Evolutionary conservation across 1,140 invertebrate genomes (phyloP), one percentile per base, ranked within the genome.

Genomic region (Cheumatopsyche charites): DNA sequence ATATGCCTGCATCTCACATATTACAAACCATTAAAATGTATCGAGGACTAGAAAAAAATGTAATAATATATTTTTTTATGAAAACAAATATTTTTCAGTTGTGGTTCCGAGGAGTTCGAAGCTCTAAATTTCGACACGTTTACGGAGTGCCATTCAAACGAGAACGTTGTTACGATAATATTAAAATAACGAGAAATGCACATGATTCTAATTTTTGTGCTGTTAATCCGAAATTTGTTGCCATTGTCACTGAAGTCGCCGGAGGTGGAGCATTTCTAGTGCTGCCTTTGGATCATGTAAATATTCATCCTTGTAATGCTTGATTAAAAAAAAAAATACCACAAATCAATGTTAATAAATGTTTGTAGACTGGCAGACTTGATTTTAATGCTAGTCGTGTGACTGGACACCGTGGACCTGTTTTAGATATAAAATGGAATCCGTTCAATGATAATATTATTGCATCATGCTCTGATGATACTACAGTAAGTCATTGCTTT

Each of bases 401-500:
- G 49, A 92, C 91, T 15, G 93, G 93, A 36, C 93, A 95, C 82
- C 87, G 88, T 62, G 92, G 92, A 45, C 92, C 91, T 3, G 92
- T 95, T 70, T 82, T 94, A 71, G 93, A 95, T 81, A 90, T 95
- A 72, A 94, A 94, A 82, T 95, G 92, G 92, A 94, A 94, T 82
- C 93, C 93, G 55, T 95, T 95, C 83, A 95, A 96, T 80, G 96
- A 98, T 83, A 95, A 98, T 82, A 89, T 98, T 76, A 97, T 98
- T 77, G 96, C 96, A 21, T 96, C 94, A 15, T 93, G 91, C 80
- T 96, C 94, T 42, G 96, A 98, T 82, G 96, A 98, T 81, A 93
- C 91, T 80, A 94, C 92, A 71, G 91, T 94, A 86, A 88, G 87
- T 84, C 13, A 36, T 19, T 5, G 19, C 19, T 52, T 19, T 9